These are phyloP conservation scores for Acheta domesticus DNA, from an alignment of 2,888 invertebrate genomes.

Conservation along the genomic window DNA sequence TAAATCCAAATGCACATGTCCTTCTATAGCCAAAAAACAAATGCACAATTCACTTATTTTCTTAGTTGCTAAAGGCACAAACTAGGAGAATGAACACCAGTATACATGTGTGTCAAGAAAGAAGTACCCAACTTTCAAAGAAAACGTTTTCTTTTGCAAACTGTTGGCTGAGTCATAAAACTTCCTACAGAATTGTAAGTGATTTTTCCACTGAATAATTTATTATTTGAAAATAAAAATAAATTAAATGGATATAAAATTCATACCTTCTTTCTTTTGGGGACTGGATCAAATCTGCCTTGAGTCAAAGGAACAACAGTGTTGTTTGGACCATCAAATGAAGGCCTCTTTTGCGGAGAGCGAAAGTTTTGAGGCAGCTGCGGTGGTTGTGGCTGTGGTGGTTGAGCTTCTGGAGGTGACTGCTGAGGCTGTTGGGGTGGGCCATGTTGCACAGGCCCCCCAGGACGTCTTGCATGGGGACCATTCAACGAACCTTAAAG, in stretches of 20 bases:
- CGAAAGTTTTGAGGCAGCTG: constrained; percentile 5
- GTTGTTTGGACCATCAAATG: constrained; percentile 19
- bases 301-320: constrained; percentile 22
- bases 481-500: background rate
- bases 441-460: background rate
- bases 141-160: too few relatives aligned
- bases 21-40: too few relatives aligned
- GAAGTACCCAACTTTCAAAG: too few relatives aligned
- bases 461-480: background rate
- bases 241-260: background rate
- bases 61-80: too few relatives aligned
- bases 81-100: too few relatives aligned
- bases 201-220: too few relatives aligned
- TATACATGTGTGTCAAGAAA: too few relatives aligned
- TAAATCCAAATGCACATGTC: too few relatives aligned
- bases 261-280: constrained; percentile 28
- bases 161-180: too few relatives aligned
- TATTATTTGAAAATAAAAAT: too few relatives aligned
- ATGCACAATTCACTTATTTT: too few relatives aligned
- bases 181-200: too few relatives aligned
- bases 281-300: constrained; percentile 24
- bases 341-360: constrained; percentile 25
- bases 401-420: background rate
- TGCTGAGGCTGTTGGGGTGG: background rate
- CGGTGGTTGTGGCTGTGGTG: constrained; percentile 22